Conservation (phyloP, 2,797 vertebrate species). For the Diplodus sargus region DNA sequence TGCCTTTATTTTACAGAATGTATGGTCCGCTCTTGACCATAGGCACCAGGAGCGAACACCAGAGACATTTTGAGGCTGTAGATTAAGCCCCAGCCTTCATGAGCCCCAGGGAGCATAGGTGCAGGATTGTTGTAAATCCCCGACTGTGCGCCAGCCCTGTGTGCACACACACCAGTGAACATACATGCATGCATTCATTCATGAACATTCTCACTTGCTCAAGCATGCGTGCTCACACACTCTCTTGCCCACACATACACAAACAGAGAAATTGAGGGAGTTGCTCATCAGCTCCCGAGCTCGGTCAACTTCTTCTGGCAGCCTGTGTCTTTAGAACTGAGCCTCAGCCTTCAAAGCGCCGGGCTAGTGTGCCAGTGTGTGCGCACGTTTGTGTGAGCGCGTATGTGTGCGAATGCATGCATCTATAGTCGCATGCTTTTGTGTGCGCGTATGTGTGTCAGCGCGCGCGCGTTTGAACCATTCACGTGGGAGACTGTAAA, state of each 20-base stretch:
- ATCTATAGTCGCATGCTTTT: conserved; percentile 20
- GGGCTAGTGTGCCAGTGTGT: conserved; percentile 34
- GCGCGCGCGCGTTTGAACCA: conserved; percentile 63
- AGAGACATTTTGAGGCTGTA: conserved; percentile 15
- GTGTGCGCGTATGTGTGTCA: conserved; percentile 25
- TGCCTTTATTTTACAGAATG: conserved; percentile 39
- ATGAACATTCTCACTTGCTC: conserved; percentile 21
- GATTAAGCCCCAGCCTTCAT: conserved; percentile 25
- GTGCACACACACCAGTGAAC: conserved; percentile 21
- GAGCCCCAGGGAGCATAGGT: conserved; percentile 27
- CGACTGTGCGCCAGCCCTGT: conserved; percentile 18
- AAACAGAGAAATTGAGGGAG: conserved; percentile 42
- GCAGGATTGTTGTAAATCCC: conserved; percentile 34
- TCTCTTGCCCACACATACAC: conserved; percentile 19
- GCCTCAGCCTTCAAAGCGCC: conserved; percentile 69
- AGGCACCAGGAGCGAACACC: conserved; percentile 5
- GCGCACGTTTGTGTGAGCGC: conserved; percentile 22
- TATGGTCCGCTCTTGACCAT: conserved; percentile 4
- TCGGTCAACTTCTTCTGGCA: conserved; percentile 66
- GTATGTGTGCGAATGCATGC: neutral
- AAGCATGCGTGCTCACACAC: conserved; percentile 12
- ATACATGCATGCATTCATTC: conserved; percentile 11
- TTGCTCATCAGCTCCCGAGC: conserved; percentile 60
- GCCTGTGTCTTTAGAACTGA: conserved; percentile 61
- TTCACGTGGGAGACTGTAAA: conserved; percentile 62